Evolutionary conservation across 2,888 invertebrate species (phyloP).

Genomic region (Stenurella melanura): DNA sequence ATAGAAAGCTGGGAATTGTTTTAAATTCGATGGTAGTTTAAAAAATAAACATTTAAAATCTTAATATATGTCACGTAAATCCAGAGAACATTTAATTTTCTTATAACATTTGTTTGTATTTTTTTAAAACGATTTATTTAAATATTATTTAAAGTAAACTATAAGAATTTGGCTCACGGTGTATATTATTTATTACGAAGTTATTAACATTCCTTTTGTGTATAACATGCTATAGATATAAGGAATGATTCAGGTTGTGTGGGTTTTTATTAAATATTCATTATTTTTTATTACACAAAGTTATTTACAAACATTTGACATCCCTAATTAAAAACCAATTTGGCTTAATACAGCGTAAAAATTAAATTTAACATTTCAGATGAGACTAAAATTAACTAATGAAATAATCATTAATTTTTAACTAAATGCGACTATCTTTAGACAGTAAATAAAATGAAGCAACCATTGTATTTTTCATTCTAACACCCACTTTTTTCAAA

Average conservation of each 20-base stretch:
- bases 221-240: not conserved
- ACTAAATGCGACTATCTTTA: not conserved
- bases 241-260: not conserved
- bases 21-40: too few relatives aligned
- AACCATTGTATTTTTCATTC: not conserved
- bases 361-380: not conserved
- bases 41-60: too few relatives aligned
- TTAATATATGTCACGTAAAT: too few relatives aligned
- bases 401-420: not conserved
- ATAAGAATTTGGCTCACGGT: not conserved
- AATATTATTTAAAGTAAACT: too few relatives aligned
- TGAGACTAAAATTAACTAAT: not conserved
- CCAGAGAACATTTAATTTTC: too few relatives aligned
- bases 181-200: not conserved
- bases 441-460: not conserved
- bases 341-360: not conserved
- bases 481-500: conserved; percentile 16
- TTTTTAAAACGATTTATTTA: too few relatives aligned
- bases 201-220: conserved; percentile 13
- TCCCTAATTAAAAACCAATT: not conserved
- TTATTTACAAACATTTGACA: not conserved
- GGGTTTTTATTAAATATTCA: conserved; percentile 14
- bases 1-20: too few relatives aligned
- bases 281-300: not conserved
- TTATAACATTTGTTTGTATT: too few relatives aligned